These are phyloP conservation scores for Emydura subglobosa DNA, from an alignment of 2,113 vertebrate genomes.

Conservation along the genomic window DNA sequence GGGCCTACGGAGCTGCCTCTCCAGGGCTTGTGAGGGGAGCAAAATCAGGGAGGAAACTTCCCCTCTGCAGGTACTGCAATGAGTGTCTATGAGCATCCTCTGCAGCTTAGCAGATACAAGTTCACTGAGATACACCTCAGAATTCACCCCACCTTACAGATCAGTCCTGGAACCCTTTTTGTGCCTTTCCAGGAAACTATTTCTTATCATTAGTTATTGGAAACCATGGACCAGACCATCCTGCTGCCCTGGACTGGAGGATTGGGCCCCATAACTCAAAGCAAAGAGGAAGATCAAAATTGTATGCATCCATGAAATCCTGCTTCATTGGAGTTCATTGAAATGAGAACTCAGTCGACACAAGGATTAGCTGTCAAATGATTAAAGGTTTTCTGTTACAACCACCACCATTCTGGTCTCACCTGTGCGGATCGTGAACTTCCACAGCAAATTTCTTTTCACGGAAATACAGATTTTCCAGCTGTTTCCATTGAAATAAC, in stretches of 20 bases:
- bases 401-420: slow-evolving; percentile 53
- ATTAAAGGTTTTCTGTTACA: rapidly evolving
- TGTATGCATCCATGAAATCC: neutral
- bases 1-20: rapidly evolving
- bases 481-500: slow-evolving; percentile 98
- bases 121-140: neutral
- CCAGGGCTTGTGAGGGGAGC: rapidly evolving
- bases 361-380: rapidly evolving
- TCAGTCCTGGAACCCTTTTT: neutral
- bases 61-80: neutral
- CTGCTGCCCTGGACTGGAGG: rapidly evolving
- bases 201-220: neutral
- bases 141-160: neutral
- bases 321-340: neutral
- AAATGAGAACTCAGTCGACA: neutral
- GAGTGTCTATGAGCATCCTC: neutral
- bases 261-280: neutral
- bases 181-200: rapidly evolving
- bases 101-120: neutral
- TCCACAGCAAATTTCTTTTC: slow-evolving; percentile 99
- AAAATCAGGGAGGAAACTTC: neutral
- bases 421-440: slow-evolving; percentile 96
- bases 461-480: slow-evolving; percentile 98
- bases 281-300: neutral
- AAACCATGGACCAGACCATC: rapidly evolving